phyloP scores from a whole-genome alignment of 2,888 invertebrate species.

The Augochlorella aurata region DNA sequence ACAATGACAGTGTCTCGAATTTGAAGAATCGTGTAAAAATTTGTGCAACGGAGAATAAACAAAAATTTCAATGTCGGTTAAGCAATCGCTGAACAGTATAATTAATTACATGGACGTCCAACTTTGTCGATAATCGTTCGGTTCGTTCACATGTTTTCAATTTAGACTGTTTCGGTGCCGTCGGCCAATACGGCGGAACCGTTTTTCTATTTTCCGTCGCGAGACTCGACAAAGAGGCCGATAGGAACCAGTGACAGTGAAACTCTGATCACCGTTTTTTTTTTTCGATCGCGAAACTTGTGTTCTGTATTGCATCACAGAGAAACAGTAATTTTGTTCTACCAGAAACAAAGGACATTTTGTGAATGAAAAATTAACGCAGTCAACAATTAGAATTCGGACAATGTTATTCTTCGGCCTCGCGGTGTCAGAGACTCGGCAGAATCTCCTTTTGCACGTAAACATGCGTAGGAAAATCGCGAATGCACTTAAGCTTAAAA shows the following conservation, averaged over 20 bases:
- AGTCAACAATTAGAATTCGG: not conserved
- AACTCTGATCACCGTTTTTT: not conserved
- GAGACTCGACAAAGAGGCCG: slow-evolving; percentile 58
- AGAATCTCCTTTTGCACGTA: slow-evolving; percentile 59
- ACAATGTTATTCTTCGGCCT: slow-evolving; percentile 40
- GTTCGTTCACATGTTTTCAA: slow-evolving; percentile 40
- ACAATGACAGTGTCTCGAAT: not conserved
- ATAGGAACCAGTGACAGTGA: slow-evolving; percentile 13
- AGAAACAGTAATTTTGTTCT: not conserved
- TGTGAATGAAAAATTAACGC: not conserved
- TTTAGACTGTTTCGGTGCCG: slow-evolving; percentile 46
- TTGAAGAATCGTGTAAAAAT: not conserved
- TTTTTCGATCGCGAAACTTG: not conserved
- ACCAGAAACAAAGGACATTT: not conserved
- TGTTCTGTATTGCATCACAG: not conserved
- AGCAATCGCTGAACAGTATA: not conserved
- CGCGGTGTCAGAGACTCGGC: slow-evolving; percentile 50
- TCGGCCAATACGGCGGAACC: slow-evolving; percentile 50
- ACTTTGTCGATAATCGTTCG: slow-evolving; percentile 35
- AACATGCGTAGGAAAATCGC: slow-evolving; percentile 65
- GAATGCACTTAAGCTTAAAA: slow-evolving; percentile 66
- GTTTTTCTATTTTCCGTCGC: slow-evolving; percentile 34
- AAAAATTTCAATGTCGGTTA: not conserved
- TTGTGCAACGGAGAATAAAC: not conserved
- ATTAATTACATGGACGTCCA: slow-evolving; percentile 21